These are phyloP conservation scores for Suillia variegata DNA, from an alignment of 2,888 invertebrate genomes.

Conservation along the genomic window DNA sequence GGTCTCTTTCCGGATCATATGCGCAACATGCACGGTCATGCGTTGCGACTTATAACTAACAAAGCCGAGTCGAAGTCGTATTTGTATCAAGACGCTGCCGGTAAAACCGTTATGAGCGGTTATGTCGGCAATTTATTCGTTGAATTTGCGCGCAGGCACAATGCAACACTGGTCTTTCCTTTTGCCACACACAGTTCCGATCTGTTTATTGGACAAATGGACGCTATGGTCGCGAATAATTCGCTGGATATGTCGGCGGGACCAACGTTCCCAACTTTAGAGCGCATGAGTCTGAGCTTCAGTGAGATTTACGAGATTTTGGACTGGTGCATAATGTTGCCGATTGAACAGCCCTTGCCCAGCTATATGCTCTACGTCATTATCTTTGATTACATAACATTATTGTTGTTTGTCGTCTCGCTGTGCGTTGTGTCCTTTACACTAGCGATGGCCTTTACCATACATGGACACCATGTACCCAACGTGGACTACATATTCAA, in stretches of 20 bases:
- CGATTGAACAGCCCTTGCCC: slow-evolving; percentile 28
- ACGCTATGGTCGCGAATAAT: slow-evolving; percentile 14
- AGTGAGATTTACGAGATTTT: slow-evolving; percentile 15
- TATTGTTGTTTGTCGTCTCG: slow-evolving; percentile 12
- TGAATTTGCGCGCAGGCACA: slow-evolving; percentile 25
- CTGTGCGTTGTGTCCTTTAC: slow-evolving; percentile 19
- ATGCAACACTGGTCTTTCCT: slow-evolving; percentile 21
- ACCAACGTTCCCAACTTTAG: not conserved
- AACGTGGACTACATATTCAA: slow-evolving; percentile 19
- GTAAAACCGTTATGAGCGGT: slow-evolving; percentile 18
- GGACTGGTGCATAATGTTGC: slow-evolving; percentile 25
- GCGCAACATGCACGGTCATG: slow-evolving; percentile 21
- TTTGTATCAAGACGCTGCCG: slow-evolving; percentile 4
- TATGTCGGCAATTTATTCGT: slow-evolving; percentile 20
- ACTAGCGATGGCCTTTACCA: slow-evolving; percentile 15
- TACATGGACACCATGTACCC: slow-evolving; percentile 1
- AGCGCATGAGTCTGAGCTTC: slow-evolving; percentile 6
- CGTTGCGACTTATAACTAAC: slow-evolving; percentile 17
- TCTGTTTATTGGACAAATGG: not conserved
- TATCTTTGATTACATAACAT: slow-evolving; percentile 19
- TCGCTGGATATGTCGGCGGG: slow-evolving; percentile 27
- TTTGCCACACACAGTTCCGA: not conserved
- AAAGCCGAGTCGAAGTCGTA: slow-evolving; percentile 23
- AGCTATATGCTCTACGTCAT: slow-evolving; percentile 26
- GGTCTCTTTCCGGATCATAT: slow-evolving; percentile 21